These are phyloP conservation scores for Doryteuthis pealeii DNA, from an alignment of 1,140 invertebrate species.

Conservation along the genomic window DNA sequence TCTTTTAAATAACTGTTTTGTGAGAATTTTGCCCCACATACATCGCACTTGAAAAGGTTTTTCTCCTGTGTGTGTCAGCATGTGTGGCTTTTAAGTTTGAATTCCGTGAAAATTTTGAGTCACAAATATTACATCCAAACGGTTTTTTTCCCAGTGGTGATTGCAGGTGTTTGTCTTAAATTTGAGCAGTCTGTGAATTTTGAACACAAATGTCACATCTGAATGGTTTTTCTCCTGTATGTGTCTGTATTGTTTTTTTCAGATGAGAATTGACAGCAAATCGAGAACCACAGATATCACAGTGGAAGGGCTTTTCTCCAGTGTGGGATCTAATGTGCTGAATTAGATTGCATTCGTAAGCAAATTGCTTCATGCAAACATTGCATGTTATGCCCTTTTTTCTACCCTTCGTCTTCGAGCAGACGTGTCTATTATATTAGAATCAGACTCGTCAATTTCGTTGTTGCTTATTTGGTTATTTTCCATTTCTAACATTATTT, in stretches of 20 bases:
- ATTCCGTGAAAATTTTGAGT: constrained; percentile 32
- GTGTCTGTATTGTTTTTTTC: constrained; percentile 73
- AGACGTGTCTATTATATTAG: too few species aligned
- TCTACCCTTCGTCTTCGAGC: too few species aligned
- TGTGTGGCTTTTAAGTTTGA: constrained; percentile 40
- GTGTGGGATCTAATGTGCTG: constrained; percentile 29
- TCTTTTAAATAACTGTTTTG: constrained; percentile 18
- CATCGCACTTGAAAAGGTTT: constrained; percentile 72
- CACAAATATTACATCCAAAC: constrained; percentile 21
- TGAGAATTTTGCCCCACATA: constrained; percentile 30
- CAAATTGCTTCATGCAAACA: too few species aligned
- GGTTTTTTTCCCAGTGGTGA: constrained; percentile 52
- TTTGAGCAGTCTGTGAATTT: constrained; percentile 80
- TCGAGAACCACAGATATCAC: constrained; percentile 69
- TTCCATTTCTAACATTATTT: too few species aligned
- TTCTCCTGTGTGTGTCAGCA: constrained; percentile 74
- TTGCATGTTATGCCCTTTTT: too few species aligned
- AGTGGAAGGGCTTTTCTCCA: constrained; percentile 31
- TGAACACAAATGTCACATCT: constrained; percentile 80
- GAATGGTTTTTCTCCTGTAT: constrained; percentile 63
- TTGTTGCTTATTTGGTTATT: too few species aligned
- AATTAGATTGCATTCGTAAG: too few species aligned
- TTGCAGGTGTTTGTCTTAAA: constrained; percentile 86
- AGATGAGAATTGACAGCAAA: constrained; percentile 62
- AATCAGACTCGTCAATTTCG: too few species aligned